Evolutionary conservation across 2,797 vertebrate genomes (phyloP).

Genomic region (Orestias chungarensis): DNA sequence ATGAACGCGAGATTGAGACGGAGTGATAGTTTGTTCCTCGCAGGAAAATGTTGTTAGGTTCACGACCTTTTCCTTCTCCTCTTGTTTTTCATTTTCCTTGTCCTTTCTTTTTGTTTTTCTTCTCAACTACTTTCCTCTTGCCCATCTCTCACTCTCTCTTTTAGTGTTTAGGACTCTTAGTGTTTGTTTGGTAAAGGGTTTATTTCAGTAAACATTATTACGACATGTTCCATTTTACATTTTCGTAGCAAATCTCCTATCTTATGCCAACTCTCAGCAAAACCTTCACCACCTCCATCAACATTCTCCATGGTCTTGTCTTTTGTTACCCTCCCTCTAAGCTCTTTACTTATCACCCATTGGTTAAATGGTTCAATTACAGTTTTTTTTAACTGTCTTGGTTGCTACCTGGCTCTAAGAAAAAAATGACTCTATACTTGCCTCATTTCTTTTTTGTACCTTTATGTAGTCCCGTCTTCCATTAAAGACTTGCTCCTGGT

Average conservation of each 20-base stretch:
- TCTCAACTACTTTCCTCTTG: not conserved
- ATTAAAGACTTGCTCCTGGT: too few relatives aligned
- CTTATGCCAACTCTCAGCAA: not conserved
- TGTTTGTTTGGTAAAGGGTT: not conserved
- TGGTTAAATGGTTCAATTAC: too few relatives aligned
- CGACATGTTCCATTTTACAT: not conserved
- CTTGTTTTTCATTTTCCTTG: constrained; percentile 13
- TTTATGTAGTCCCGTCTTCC: too few relatives aligned
- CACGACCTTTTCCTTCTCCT: constrained; percentile 39
- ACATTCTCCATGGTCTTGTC: not conserved
- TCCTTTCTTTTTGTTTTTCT: constrained; percentile 15
- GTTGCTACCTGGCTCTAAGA: too few relatives aligned
- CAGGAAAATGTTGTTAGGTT: constrained; percentile 50
- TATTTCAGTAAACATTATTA: not conserved
- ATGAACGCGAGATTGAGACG: constrained; percentile 51
- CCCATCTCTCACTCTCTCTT: constrained; percentile 10
- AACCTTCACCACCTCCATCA: too few relatives aligned
- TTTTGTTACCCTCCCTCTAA: not conserved
- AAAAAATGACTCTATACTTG: too few relatives aligned
- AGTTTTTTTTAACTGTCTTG: too few relatives aligned
- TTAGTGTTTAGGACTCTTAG: not conserved
- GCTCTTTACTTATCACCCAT: not conserved
- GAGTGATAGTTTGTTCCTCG: constrained; percentile 60
- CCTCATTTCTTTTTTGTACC: too few relatives aligned
- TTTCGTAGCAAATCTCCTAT: not conserved